Evolutionary conservation across 2,797 vertebrate genomes (phyloP).

Genomic region (Aselliscus stoliczkanus): DNA sequence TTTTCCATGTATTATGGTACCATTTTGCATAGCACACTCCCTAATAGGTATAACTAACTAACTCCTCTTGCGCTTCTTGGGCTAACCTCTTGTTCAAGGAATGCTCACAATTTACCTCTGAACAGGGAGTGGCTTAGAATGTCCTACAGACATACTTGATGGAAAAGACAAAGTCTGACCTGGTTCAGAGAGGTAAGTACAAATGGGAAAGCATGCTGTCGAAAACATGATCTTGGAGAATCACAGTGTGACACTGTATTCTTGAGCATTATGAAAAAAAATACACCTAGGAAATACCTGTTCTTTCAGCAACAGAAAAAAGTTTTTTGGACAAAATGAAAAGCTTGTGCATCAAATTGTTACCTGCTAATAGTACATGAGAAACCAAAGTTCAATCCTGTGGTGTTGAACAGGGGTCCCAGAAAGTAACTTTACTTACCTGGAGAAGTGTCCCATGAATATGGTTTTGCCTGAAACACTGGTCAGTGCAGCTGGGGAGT

Average conservation of each 20-base stretch:
- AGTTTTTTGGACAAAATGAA: neutral
- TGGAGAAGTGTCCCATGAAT: slow-evolving; percentile 93
- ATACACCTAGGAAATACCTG: neutral
- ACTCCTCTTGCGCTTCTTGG: neutral
- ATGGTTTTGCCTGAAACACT: slow-evolving; percentile 86
- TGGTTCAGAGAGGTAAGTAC: neutral
- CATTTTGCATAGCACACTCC: neutral
- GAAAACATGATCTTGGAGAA: neutral
- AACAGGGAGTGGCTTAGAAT: neutral
- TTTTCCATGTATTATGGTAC: neutral
- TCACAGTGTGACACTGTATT: neutral
- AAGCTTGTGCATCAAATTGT: neutral
- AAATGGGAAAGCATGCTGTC: neutral
- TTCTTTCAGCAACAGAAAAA: neutral
- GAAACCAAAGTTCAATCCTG: neutral
- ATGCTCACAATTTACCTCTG: neutral
- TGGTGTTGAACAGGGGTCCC: neutral
- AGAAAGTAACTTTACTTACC: slow-evolving; percentile 78
- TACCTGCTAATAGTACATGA: neutral
- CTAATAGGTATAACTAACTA: neutral
- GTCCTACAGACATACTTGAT: neutral
- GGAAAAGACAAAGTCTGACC: neutral
- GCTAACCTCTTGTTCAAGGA: neutral
- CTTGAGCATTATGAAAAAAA: neutral
- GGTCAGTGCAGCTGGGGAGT: slow-evolving; percentile 83